phyloP scores from a whole-genome alignment of 2,797 vertebrate species.

The Lacerta agilis region DNA sequence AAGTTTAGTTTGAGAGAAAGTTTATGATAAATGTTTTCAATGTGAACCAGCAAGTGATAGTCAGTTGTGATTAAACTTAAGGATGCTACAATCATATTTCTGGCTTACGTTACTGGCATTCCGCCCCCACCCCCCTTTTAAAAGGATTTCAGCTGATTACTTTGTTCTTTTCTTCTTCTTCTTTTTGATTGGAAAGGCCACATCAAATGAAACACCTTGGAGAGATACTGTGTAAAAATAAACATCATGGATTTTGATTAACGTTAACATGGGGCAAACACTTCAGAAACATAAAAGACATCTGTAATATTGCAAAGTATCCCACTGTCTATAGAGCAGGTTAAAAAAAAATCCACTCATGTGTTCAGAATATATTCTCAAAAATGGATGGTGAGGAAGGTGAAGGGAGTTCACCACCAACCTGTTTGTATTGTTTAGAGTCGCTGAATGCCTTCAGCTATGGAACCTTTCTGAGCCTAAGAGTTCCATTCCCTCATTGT shows the following conservation, averaged over 20 bases:
- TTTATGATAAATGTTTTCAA: constrained; percentile 54
- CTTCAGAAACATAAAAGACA: constrained; percentile 35
- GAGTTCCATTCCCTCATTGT: too few species aligned
- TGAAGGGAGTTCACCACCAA: background rate
- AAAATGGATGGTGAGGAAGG: background rate
- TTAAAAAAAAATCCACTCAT: too few species aligned
- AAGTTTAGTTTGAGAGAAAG: constrained; percentile 57
- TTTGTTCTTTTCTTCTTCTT: background rate
- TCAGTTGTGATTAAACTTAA: constrained; percentile 46
- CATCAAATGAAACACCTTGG: constrained; percentile 23
- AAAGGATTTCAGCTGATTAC: constrained; percentile 28
- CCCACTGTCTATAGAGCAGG: background rate
- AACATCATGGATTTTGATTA: constrained; percentile 31
- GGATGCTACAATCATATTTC: constrained; percentile 36
- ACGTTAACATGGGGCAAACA: constrained; percentile 16
- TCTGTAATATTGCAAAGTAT: background rate
- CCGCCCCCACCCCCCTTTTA: background rate
- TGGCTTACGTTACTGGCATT: constrained; percentile 11
- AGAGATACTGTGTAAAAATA: constrained; percentile 24
- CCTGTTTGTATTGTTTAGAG: too few species aligned
- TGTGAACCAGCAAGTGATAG: constrained; percentile 32
- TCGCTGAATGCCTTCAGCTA: too few species aligned
- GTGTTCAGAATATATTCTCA: background rate
- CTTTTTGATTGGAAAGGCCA: constrained; percentile 38
- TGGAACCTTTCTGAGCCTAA: too few species aligned